These are phyloP conservation scores for Leucosticte australis DNA, from an alignment of 2,113 vertebrate species.

Conservation along the genomic window DNA sequence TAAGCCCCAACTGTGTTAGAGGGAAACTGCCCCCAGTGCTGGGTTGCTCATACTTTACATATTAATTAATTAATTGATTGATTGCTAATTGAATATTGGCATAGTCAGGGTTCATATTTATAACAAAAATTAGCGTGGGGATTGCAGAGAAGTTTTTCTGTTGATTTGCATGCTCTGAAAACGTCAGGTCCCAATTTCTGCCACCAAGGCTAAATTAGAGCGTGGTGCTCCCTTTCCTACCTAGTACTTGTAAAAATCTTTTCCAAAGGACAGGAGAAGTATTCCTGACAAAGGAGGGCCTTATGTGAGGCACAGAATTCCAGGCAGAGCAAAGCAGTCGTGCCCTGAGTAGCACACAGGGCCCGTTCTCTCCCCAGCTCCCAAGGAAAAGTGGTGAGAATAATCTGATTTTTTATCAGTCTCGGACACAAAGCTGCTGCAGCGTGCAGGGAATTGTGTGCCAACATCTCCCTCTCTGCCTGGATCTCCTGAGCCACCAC, in stretches of 20 bases:
- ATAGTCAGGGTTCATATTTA: no score
- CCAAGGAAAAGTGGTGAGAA: not conserved
- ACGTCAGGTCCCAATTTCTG: not conserved
- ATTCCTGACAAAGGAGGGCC: not conserved
- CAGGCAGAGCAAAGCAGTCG: not conserved
- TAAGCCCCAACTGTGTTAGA: no score
- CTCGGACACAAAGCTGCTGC: not conserved
- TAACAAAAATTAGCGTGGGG: not conserved
- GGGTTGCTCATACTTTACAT: no score
- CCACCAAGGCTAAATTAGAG: not conserved
- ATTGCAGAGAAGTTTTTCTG: not conserved
- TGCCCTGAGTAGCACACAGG: slow-evolving; percentile 4
- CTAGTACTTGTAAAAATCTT: not conserved
- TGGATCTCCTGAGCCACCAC: not conserved
- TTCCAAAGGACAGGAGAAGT: not conserved
- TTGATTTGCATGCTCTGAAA: not conserved
- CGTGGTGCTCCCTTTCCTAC: not conserved
- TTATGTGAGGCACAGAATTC: not conserved
- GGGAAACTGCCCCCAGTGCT: no score
- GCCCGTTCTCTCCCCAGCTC: not conserved
- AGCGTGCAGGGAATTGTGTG: not conserved
- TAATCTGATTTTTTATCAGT: not conserved
- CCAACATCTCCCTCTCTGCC: not conserved
- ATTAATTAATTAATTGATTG: no score
- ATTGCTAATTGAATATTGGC: no score